Base-by-base conservation (phyloP, 2,113 vertebrate species). In the Toxotes jaculatrix region DNA sequence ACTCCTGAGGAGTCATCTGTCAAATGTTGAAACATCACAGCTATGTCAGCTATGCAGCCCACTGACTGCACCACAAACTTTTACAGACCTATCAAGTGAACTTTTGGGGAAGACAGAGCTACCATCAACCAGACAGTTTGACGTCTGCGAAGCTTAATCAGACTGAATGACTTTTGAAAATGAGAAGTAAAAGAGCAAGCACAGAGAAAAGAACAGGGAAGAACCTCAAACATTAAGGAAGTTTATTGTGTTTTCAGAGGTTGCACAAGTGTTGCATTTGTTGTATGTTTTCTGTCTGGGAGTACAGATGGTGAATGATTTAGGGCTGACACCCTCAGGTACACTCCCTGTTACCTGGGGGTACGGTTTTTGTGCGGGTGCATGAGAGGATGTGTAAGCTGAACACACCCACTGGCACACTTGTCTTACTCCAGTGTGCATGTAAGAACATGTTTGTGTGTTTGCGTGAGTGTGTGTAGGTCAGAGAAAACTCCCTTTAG, bases 271-370 rank as follows among this genome's bases (percentile, higher is more conserved):
- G 19, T 74, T 82, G 74, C 70, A 49, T 69, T 5, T 55, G 57
- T 43, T 77, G 62, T 70, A 62, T 77, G 79, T 87, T 85, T 83
- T 75, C n/a, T 74, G 43, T 79, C 55, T 59, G 31, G 36, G 36
- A 76, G 9, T 7, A 31, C 21, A 55, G 40, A 63, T n/a, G 10
- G 34, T 19, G 6, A 53, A 47, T 13, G 72, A 80, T 56, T 70
- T 27, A 40, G n/a, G 23, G 45, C 57, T 27, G 62, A 80, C 53
- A 38, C 27, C 4, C n/a, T 19, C 8, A 16, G 69, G 55, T 55
- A 31, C 4, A 23, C 43, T 49, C 38, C 9, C n/a, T 27, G n/a
- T 53, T 45, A 79, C 38, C 66, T 57, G 67, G 56, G 23, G 68
- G 11, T 3, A 1, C 7, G 11, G 1, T 63, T 3, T 61, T 53